Evolutionary conservation across 53 echinoderm and acorn worm species (phyloP).

Genomic region (Stichopus horrens): DNA sequence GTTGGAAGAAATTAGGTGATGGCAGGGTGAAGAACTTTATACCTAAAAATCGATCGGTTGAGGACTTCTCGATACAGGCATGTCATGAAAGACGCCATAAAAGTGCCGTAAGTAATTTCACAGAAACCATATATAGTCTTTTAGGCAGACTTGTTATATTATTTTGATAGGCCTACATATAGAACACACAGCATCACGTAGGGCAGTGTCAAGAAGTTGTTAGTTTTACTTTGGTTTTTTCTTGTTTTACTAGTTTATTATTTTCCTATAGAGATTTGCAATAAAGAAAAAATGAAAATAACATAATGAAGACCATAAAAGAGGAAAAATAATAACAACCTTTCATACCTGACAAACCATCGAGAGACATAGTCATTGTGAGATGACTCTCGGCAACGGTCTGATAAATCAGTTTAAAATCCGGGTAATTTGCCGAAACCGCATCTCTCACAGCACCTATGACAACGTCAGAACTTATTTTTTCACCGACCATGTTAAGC

Average conservation of each 20-base stretch:
- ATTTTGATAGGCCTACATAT: not conserved
- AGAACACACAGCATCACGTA: not conserved
- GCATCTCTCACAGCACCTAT: constrained; percentile 9
- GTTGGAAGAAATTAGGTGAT: no score
- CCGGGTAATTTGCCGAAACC: constrained; percentile 12
- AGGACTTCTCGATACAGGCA: not conserved
- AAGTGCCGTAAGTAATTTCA: not conserved
- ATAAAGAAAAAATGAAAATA: not conserved
- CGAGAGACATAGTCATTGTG: not conserved
- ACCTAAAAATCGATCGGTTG: no score
- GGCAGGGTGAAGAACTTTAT: no score
- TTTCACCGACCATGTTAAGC: constrained; percentile 27
- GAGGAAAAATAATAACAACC: not conserved
- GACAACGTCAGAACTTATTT: constrained; percentile 8
- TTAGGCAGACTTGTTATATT: not conserved
- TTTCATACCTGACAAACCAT: not conserved
- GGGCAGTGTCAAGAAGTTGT: not conserved
- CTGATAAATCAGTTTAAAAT: not conserved
- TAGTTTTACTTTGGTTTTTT: not conserved
- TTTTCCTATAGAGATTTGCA: not conserved
- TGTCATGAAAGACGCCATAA: not conserved
- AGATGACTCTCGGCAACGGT: constrained; percentile 14
- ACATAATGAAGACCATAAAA: not conserved
- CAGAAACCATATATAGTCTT: not conserved
- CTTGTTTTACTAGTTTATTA: not conserved